These are phyloP conservation scores for Micrasema longulum DNA, from an alignment of 1,140 invertebrate species.

Conservation along the genomic window DNA sequence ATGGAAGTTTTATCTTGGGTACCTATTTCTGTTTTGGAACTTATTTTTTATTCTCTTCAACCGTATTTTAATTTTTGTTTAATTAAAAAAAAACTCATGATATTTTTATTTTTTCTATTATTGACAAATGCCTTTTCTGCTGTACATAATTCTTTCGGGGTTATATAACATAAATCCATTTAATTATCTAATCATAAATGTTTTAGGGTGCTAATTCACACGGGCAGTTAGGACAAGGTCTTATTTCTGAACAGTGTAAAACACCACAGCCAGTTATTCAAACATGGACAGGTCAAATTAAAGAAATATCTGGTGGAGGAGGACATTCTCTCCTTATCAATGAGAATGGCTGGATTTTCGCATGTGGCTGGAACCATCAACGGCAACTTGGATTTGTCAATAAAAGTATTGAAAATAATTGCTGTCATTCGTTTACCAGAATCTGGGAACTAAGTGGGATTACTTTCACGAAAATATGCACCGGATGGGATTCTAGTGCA, in stretches of 20 bases:
- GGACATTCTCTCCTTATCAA: constrained; percentile 80
- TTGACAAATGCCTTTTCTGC: too few species aligned
- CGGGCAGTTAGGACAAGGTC: constrained; percentile 80
- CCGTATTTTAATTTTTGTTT: too few species aligned
- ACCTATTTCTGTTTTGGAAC: too few species aligned
- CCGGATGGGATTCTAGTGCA: constrained; percentile 80
- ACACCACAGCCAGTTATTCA: constrained; percentile 69
- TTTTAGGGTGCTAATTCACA: constrained; percentile 86
- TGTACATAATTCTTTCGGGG: too few species aligned
- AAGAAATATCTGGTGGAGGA: constrained; percentile 78
- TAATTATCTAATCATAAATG: too few species aligned
- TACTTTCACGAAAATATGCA: constrained; percentile 71
- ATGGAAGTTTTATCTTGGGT: constrained; percentile 38
- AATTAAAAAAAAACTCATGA: not conserved
- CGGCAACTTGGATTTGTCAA: constrained; percentile 77
- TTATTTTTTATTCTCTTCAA: too few species aligned
- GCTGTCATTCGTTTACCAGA: constrained; percentile 67
- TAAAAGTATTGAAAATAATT: constrained; percentile 55
- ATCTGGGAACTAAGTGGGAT: constrained; percentile 69
- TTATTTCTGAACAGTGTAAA: constrained; percentile 75
- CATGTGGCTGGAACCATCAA: constrained; percentile 89
- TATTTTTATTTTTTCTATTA: not conserved
- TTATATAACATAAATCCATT: not conserved
- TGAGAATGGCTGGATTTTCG: constrained; percentile 76
- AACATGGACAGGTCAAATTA: constrained; percentile 63